Conservation (phyloP, 1,140 invertebrate genomes). For the Drosophila nigromelanica region DNA sequence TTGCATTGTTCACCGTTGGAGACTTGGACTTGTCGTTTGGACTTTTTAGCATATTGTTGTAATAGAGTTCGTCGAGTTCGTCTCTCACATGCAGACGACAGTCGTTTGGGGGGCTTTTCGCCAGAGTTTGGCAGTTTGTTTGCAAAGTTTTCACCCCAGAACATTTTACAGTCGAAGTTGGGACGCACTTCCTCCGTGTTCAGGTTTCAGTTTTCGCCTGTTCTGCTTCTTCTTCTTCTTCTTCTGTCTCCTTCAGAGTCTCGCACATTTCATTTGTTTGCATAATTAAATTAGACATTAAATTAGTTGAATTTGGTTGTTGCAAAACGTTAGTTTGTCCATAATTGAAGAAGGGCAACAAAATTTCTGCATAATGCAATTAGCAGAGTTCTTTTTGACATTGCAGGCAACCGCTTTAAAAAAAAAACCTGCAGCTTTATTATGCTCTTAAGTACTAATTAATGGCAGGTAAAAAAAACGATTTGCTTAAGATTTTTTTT, state of each 20-base stretch:
- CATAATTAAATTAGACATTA: conserved; percentile 55
- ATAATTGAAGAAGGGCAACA: conserved; percentile 31
- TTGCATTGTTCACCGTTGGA: conserved; percentile 45
- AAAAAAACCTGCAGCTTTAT: no score
- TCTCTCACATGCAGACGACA: conserved; percentile 20
- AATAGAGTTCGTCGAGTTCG: conserved; percentile 7
- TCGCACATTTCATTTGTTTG: conserved; percentile 43
- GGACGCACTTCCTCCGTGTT: conserved; percentile 8
- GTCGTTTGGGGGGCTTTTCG: conserved; percentile 1
- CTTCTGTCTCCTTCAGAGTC: not conserved
- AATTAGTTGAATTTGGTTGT: conserved; percentile 25
- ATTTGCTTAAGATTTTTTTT: no score
- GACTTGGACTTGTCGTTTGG: conserved; percentile 4
- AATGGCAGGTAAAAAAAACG: no score
- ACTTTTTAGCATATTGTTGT: conserved; percentile 36
- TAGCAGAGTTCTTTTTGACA: not conserved
- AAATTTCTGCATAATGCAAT: conserved; percentile 5
- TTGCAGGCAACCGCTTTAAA: no score
- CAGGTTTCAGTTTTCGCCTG: conserved; percentile 17
- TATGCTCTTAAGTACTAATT: no score
- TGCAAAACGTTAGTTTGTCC: not conserved
- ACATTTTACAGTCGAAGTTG: conserved; percentile 14
- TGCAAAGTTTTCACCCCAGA: conserved; percentile 34
- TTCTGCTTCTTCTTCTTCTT: not conserved
- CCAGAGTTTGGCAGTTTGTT: conserved; percentile 37